Evolutionary conservation across 2,888 invertebrate species (phyloP), one percentile per base, ranked within the genome.

Genomic region (Erebia palarica): DNA sequence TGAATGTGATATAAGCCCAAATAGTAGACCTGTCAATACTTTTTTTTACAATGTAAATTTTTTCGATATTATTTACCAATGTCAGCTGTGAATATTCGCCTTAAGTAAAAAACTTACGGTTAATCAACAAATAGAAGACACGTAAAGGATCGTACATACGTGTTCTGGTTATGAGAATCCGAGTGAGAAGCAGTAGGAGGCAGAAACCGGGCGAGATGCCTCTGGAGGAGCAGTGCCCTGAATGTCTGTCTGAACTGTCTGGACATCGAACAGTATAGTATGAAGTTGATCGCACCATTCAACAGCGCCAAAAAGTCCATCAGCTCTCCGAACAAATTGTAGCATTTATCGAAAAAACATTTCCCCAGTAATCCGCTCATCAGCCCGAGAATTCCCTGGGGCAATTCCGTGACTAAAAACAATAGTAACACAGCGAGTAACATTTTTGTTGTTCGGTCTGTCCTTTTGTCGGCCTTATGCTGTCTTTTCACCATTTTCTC

Each of bases 211-310:
- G 94, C 93, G 73, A 96, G 86, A 47, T 95, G 94, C 71, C 94
- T 94, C n/a, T 95, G 95, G 75, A 95, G 94, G 82, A 97, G 95
- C 79, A 97, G 88, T 81, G 95, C 94, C 13, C 95, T 94, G 84
- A 96, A 97, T 1, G 96, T 96, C 78, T 95, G 95, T 16, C 99
- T 94, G 87, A 99, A 99, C 94, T 98, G 98, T 75, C 97, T 95
- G 74, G 98, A 98, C 98, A 99, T 98, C 68, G 97, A 95, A 82
- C 98, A 98, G 86, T 98, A 99, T 59, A 99, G 94, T 69, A 98
- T 96, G 83, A 99, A 99, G 88, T 98, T 99, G 72, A 98, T 97
- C 0, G 98, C 97, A 10, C 98, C 97, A 87, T 98, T 99, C 79
- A 98, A 91, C 71, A 99, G 94, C 0, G 98, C 98, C 82, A 98